Evolutionary conservation across 2,797 vertebrate species (phyloP), one percentile per base, ranked within the genome.

Genomic region (Coranthus polyacanthus): DNA sequence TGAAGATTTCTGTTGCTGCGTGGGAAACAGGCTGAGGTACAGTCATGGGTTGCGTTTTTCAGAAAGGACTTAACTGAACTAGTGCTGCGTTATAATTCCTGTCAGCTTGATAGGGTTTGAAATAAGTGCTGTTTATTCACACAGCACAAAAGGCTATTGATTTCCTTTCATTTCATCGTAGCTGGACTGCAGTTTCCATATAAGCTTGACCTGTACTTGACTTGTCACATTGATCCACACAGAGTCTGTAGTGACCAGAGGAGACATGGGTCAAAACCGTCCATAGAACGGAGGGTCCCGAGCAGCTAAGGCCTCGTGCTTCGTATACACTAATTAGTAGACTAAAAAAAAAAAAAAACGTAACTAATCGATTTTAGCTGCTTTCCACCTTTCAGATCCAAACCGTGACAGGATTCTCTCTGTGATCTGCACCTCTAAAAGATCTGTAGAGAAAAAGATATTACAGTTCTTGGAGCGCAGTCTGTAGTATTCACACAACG

Each of bases 151-250:
- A 41, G 38, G 50, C 12, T 70, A 84, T 86, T 47, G 82, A 84
- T 87, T 50, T 72, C 6, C 55, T 65, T 63, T 85, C 61, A 54
- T 72, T 60, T 75, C 32, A 73, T 78, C 51, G 29, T 52, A 64
- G 49, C 38, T 61, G 15, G 16, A 52, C 49, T 57, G 60, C 72
- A 59, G 68, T 55, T 77, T 83, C 59, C 11, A 50, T 57, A 75
- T 43, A 52, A 71, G 63, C 69, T 68, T 88, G 79, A 85, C 75
- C 84, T 72, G 70, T 38, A 46, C 77, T 84, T 87, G 74, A 83
- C 82, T 78, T 58, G 58, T 68, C 65, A 60, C 75, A 87, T 86
- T 84, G 80, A 90, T 81, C 61, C 62, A 21, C 50, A 57, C 55
- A 39, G 10, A 46, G 43, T 72, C 53, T 50, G 12, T 43, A 65